Conservation (phyloP, 2,888 invertebrate genomes). For the Diadromus collaris region DNA sequence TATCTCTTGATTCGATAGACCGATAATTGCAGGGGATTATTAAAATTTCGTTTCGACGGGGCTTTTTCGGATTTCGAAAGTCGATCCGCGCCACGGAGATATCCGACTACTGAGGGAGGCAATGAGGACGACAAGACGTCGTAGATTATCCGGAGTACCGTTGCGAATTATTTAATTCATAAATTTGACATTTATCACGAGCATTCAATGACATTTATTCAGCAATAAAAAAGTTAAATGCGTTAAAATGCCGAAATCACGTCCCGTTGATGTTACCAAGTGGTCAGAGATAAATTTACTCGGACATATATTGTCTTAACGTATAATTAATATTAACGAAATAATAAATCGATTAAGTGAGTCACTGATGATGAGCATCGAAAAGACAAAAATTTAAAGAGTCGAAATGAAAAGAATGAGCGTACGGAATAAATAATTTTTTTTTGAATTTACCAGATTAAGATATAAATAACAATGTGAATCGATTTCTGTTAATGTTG, state of each 20-base stretch:
- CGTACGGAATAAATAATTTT: neutral
- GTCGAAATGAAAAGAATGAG: neutral
- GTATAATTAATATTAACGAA: neutral
- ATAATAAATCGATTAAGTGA: neutral
- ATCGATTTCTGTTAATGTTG: too few relatives aligned
- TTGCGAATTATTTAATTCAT: too few relatives aligned
- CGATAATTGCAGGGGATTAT: conserved; percentile 33
- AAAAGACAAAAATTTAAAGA: neutral
- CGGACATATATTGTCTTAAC: neutral
- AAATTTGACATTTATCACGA: too few relatives aligned
- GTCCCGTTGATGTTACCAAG: neutral
- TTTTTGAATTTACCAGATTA: too few relatives aligned
- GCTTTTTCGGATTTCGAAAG: conserved; percentile 1
- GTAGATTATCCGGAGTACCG: too few relatives aligned
- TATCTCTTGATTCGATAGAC: conserved; percentile 39
- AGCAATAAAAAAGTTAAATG: neutral
- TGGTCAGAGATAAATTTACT: neutral
- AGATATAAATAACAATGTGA: too few relatives aligned
- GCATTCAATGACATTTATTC: neutral
- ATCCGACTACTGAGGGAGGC: neutral
- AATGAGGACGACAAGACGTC: neutral
- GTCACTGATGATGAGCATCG: neutral
- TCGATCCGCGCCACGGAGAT: neutral
- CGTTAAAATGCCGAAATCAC: neutral
- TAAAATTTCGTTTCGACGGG: conserved; percentile 15